A percentile compares a stretch with the other conserved stretches of the same genome.
Conservation (phyloP, 2,888 invertebrate genomes). For the Drosophila kuntzei region DNA sequence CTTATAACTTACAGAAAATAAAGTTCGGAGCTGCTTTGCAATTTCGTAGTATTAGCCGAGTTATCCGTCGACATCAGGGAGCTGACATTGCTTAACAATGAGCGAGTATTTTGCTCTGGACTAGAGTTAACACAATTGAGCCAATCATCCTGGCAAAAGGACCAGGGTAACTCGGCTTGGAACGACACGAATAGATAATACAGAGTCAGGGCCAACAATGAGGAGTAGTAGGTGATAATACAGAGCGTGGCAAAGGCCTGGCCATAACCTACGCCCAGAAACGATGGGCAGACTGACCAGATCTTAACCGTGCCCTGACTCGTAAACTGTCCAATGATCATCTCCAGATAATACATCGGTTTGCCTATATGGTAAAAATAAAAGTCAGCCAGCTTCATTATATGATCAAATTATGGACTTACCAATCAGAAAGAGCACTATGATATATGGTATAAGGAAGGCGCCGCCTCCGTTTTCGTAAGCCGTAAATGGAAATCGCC, state of each 20-base stretch:
- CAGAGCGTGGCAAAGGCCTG: constrained; percentile 88
- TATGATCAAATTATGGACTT: constrained; percentile 9
- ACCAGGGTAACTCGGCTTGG: constrained; percentile 90
- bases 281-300: constrained; percentile 88
- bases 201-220: constrained; percentile 90
- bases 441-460: constrained; percentile 90
- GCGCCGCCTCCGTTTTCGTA: constrained; percentile 91
- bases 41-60: constrained; percentile 29
- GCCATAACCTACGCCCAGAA: constrained; percentile 91
- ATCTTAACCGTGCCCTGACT: constrained; percentile 92
- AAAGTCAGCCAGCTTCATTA: not conserved
- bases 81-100: constrained; percentile 26
- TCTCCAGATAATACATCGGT: constrained; percentile 94
- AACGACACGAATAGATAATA: constrained; percentile 91
- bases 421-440: constrained; percentile 88
- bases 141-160: constrained; percentile 87
- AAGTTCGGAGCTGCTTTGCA: constrained; percentile 87
- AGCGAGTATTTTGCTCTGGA: constrained; percentile 37
- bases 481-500: constrained; percentile 89
- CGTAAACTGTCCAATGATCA: constrained; percentile 93
- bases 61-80: not conserved
- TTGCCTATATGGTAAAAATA: constrained; percentile 87
- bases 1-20: constrained; percentile 87
- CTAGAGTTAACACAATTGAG: constrained; percentile 80
- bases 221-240: constrained; percentile 91